Evolutionary conservation across 2,888 invertebrate species (phyloP).

Genomic region (Callimorpha dominula): DNA sequence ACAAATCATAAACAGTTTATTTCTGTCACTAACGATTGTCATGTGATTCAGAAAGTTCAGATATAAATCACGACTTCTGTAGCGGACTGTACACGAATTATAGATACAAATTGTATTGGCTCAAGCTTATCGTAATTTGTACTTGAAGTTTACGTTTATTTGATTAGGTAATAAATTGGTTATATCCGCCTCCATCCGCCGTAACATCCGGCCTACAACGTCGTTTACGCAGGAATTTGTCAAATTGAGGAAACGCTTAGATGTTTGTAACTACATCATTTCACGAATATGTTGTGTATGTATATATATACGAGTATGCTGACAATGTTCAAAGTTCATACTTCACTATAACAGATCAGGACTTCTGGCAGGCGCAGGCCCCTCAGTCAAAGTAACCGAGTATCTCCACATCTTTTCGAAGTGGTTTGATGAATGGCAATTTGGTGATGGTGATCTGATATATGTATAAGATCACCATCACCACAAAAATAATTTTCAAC

Average conservation of each 20-base stretch:
- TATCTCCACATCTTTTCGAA: too few relatives aligned
- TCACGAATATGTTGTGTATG: constrained; percentile 13
- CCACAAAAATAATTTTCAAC: too few relatives aligned
- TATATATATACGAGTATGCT: not conserved
- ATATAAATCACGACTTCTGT: too few relatives aligned
- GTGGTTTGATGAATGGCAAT: too few relatives aligned
- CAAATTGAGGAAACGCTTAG: constrained; percentile 41
- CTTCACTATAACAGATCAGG: constrained; percentile 2
- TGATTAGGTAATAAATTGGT: constrained; percentile 51
- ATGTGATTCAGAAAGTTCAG: not conserved
- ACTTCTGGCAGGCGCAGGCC: too few relatives aligned
- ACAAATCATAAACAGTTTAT: not conserved
- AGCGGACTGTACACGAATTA: not conserved
- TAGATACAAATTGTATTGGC: constrained; percentile 12
- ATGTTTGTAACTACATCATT: constrained; percentile 22
- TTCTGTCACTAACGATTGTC: not conserved
- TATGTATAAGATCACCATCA: too few relatives aligned
- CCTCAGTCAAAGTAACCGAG: too few relatives aligned
- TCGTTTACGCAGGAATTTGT: constrained; percentile 34
- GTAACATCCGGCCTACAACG: constrained; percentile 43
- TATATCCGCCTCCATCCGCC: constrained; percentile 41
- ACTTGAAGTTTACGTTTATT: constrained; percentile 35
- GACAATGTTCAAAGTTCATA: not conserved
- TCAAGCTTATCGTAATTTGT: constrained; percentile 27
- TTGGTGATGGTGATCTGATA: too few relatives aligned